Evolutionary conservation across 1,140 invertebrate species (phyloP).

Genomic region (Eurosta solidaginis): DNA sequence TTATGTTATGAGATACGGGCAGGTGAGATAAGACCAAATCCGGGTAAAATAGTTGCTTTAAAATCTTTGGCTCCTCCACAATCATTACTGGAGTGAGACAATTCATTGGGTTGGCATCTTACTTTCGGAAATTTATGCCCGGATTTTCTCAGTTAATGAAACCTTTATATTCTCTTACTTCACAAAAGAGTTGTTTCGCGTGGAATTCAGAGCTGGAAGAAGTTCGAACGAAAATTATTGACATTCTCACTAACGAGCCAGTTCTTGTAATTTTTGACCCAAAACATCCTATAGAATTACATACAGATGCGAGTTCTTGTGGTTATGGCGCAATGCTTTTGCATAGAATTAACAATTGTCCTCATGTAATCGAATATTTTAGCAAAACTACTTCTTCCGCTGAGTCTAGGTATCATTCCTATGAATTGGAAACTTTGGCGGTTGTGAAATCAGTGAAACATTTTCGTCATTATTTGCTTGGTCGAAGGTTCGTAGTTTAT

Average conservation of each 20-base stretch:
- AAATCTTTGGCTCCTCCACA: too few species aligned
- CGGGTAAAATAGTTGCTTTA: background rate
- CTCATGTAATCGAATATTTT: background rate
- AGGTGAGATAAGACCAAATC: background rate
- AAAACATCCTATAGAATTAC: too few species aligned
- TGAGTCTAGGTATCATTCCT: too few species aligned
- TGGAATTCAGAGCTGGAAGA: constrained; percentile 16
- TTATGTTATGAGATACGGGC: background rate
- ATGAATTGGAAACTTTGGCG: too few species aligned
- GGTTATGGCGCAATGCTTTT: constrained; percentile 25
- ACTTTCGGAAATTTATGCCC: constrained; percentile 35
- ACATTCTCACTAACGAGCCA: too few species aligned
- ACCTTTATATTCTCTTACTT: constrained; percentile 14
- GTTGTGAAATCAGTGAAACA: too few species aligned
- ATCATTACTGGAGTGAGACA: too few species aligned
- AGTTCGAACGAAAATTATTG: too few species aligned
- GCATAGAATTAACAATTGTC: background rate
- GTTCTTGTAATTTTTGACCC: too few species aligned
- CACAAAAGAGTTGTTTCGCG: background rate
- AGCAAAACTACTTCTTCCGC: background rate
- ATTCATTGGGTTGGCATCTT: constrained; percentile 32
- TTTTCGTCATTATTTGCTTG: background rate
- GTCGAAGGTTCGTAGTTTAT: constrained; percentile 36
- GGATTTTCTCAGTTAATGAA: constrained; percentile 25
- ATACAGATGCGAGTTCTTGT: background rate